Conservation (phyloP, 2,888 invertebrate genomes). For the Dromius quadrimaculatus region DNA sequence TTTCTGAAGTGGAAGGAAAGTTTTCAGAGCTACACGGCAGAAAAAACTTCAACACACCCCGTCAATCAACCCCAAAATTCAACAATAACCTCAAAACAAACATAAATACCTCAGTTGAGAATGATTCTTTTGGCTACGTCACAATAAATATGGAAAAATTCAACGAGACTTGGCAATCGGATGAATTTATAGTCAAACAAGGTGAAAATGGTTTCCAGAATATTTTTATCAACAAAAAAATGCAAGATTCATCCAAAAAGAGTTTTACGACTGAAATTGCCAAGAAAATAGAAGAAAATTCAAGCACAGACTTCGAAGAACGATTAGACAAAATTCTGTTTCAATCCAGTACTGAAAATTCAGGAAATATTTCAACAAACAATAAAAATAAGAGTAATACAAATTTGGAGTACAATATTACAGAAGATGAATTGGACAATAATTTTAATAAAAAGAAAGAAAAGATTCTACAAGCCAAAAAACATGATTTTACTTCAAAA, state of each 20-base stretch:
- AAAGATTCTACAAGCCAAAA: background rate
- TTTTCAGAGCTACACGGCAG: background rate
- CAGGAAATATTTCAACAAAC: background rate
- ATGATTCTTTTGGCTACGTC: background rate
- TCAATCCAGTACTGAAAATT: background rate
- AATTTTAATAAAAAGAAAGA: background rate
- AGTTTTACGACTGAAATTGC: background rate
- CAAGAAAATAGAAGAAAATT: background rate
- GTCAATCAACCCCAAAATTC: slow-evolving; percentile 9
- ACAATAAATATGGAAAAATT: background rate
- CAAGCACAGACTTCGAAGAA: background rate
- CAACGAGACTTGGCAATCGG: background rate
- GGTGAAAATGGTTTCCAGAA: background rate
- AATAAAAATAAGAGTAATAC: background rate
- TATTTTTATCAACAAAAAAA: background rate
- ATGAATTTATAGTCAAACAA: background rate
- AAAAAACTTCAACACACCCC: background rate
- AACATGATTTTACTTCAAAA: background rate
- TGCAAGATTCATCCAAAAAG: background rate
- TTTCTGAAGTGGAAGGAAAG: background rate
- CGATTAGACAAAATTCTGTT: slow-evolving; percentile 5
- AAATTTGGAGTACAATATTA: background rate
- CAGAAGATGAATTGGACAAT: background rate
- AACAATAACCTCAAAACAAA: slow-evolving; percentile 6
- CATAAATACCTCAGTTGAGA: background rate